Evolutionary conservation across 2,797 vertebrate species (phyloP).

Genomic region (Chaunax sp.): DNA sequence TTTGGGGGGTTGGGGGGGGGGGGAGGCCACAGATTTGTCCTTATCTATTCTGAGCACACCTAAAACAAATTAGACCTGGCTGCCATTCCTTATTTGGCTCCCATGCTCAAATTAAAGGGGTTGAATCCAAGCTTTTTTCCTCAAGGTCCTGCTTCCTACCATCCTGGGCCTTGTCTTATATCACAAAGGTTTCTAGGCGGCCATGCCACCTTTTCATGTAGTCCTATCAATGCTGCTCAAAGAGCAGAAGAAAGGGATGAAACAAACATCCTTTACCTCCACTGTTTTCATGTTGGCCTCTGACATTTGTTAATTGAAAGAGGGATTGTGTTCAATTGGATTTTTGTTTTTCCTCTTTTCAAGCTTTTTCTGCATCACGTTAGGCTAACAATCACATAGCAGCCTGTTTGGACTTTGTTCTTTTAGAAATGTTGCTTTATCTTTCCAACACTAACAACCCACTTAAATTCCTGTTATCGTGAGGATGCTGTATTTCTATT

Average conservation of each 20-base stretch:
- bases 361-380: slow-evolving; percentile 21
- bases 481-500: slow-evolving; percentile 12
- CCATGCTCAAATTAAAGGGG: slow-evolving; percentile 81
- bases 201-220: slow-evolving; percentile 71
- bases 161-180: slow-evolving; percentile 76
- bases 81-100: slow-evolving; percentile 79
- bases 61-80: slow-evolving; percentile 88
- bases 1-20: slow-evolving; percentile 67
- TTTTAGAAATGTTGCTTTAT: slow-evolving; percentile 23
- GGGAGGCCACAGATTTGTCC: slow-evolving; percentile 84
- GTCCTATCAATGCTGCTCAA: slow-evolving; percentile 70
- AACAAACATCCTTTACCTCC: slow-evolving; percentile 20
- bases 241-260: slow-evolving; percentile 37
- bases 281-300: slow-evolving; percentile 61
- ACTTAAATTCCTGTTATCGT: slow-evolving; percentile 10
- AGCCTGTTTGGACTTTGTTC: slow-evolving; percentile 2
- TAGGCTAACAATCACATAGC: slow-evolving; percentile 23
- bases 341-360: slow-evolving; percentile 51
- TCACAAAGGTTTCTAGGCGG: slow-evolving; percentile 76
- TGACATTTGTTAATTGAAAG: slow-evolving; percentile 73
- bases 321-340: slow-evolving; percentile 49
- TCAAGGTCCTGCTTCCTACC: slow-evolving; percentile 78
- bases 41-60: slow-evolving; percentile 89
- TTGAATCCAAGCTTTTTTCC: slow-evolving; percentile 78
- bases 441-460: slow-evolving; percentile 10